Conservation (phyloP, 2,888 invertebrate genomes). For the Catocala nupta region DNA sequence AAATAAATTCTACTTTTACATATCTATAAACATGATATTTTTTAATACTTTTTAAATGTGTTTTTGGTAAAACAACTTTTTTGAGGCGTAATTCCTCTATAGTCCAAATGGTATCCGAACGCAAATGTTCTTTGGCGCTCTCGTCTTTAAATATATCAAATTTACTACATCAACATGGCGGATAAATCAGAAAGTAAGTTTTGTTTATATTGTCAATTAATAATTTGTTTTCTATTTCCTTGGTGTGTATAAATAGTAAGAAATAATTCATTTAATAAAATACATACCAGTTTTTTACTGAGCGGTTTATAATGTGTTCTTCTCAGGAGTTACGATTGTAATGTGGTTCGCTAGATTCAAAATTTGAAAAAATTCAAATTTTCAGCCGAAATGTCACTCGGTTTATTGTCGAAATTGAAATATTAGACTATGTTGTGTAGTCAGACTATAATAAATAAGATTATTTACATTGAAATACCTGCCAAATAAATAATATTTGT, state of each 20-base stretch:
- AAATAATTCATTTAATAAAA: slow-evolving; percentile 25
- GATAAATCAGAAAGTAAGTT: slow-evolving; percentile 93
- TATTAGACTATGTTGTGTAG: slow-evolving; percentile 32
- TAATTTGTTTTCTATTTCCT: slow-evolving; percentile 41
- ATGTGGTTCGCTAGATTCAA: slow-evolving; percentile 77
- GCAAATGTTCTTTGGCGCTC: slow-evolving; percentile 74
- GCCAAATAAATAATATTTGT: slow-evolving; percentile 13
- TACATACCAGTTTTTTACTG: slow-evolving; percentile 43
- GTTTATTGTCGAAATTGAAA: slow-evolving; percentile 62
- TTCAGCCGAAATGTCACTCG: slow-evolving; percentile 73
- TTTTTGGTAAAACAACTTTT: no score
- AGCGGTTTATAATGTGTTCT: slow-evolving; percentile 27
- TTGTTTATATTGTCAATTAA: slow-evolving; percentile 68
- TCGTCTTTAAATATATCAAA: slow-evolving; percentile 72
- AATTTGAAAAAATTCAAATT: slow-evolving; percentile 87
- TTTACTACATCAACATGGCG: slow-evolving; percentile 91
- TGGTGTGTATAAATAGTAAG: background rate
- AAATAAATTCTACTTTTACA: no score
- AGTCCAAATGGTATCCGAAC: slow-evolving; percentile 50
- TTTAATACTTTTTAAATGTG: no score
- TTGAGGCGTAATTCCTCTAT: background rate
- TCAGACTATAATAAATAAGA: slow-evolving; percentile 15
- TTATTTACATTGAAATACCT: slow-evolving; percentile 4
- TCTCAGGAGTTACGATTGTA: slow-evolving; percentile 42
- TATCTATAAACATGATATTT: no score